Conservation (phyloP, 2,797 vertebrate species). For the Acanthurus tractus region DNA sequence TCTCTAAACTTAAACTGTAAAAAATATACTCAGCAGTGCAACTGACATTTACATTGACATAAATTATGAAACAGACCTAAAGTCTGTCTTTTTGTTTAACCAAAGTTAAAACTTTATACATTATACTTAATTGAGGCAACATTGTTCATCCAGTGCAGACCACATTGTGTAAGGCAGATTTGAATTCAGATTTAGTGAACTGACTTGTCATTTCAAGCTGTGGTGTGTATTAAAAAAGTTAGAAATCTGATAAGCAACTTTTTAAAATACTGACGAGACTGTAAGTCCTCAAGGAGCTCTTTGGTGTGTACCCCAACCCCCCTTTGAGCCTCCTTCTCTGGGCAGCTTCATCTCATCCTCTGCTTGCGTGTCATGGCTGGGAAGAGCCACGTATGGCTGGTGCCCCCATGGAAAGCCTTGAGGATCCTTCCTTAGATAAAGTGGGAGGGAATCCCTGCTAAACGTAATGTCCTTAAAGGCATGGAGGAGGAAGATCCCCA, state of each 20-base stretch:
- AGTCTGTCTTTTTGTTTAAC: not conserved
- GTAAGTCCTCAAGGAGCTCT: constrained; percentile 39
- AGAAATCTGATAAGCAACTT: constrained; percentile 3
- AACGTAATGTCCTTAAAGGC: constrained; percentile 89
- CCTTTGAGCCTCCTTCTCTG: constrained; percentile 58
- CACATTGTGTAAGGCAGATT: constrained; percentile 16
- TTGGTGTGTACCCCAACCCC: constrained; percentile 42
- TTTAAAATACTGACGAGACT: constrained; percentile 1
- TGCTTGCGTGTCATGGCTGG: constrained; percentile 48
- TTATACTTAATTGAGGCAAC: constrained; percentile 12
- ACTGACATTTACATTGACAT: constrained; percentile 26
- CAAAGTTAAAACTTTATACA: not conserved
- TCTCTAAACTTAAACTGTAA: not conserved
- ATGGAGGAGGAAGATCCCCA: constrained; percentile 90
- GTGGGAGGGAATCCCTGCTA: constrained; percentile 81
- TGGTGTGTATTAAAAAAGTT: constrained; percentile 32
- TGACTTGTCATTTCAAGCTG: constrained; percentile 16
- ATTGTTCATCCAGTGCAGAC: constrained; percentile 22
- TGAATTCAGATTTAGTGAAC: constrained; percentile 22
- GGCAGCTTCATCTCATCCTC: constrained; percentile 50
- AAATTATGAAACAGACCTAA: not conserved
- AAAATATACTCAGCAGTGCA: constrained; percentile 18
- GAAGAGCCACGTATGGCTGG: constrained; percentile 76
- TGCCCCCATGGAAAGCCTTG: constrained; percentile 61
- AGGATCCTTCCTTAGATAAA: constrained; percentile 77